Base-by-base conservation (phyloP, 2,113 vertebrate genomes). In the Acanthisitta chloris region DNA sequence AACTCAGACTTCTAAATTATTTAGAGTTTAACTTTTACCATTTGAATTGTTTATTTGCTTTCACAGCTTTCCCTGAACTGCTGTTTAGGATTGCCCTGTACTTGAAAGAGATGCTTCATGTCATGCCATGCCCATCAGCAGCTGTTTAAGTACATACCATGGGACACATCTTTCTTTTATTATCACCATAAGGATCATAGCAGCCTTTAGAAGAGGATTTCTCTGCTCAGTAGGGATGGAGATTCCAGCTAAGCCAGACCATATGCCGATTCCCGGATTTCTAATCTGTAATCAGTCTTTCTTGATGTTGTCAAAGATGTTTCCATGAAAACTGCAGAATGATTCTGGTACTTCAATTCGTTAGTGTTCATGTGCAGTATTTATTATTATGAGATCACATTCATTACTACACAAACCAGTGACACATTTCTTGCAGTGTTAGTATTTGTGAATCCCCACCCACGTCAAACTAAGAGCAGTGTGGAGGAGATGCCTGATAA, bases 211-310 rank as follows among this genome's bases (percentile, higher is more conserved):
- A 81, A 94, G 88, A 90, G 93, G 82, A 91, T 66, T 95, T 88
- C 86, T 90, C 64, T 77, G 34, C 85, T 83, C 92, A 52, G 36
- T 62, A 67, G 61, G 81, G 46, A 55, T 55, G 40, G 81, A 94
- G 92, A 78, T 94, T 90, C 74, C 88, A 90, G 46, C 67, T 96
- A 95, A 96, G 81, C 84, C 92, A 91, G 73, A 82, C 86, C 92
- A 67, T 72, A 89, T 96, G 93, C 81, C 28, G 66, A 85, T 94
- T 94, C 86, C 31, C 1, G 2, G 78, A 89, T 92, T 96, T 96
- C 84, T 82, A 90, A 73, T 88, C 85, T 72, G 66, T 87, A 87
- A 76, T 94, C 73, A 71, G 76, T 77, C 64, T 65, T 65, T 82
- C 49, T 86, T 93, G 58, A 59, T 91, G 70, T 79, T 79, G 36